Base-by-base conservation (phyloP, 2,797 vertebrate species). In the Pithecia hirsuta region DNA sequence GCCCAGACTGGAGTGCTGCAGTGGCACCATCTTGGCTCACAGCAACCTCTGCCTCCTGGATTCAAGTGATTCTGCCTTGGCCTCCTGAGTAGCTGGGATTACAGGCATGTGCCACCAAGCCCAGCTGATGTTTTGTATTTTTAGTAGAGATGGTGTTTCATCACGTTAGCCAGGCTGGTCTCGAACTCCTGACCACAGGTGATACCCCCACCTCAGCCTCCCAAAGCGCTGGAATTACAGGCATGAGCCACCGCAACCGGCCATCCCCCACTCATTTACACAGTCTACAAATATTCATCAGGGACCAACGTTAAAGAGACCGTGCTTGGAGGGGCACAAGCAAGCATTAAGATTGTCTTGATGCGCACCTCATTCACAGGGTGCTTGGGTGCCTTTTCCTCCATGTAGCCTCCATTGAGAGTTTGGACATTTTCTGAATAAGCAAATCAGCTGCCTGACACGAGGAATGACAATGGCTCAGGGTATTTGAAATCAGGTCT, bases 1-100 rank as follows among this genome's bases (percentile, higher is more conserved):
- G 61, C 15, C 61, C 30, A 67, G 17, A n/a, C 30, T 67, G 15
- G 7, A 67, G 7, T n/a, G 15, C 61, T 19, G 15, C 61, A 67
- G 1, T 67, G 30, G 61, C 7, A 8, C 0, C 7, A 67, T 4
- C 33, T 67, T 4, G 14, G 33, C 61, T 67, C 61, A 67, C 15
- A 19, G 33, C 61, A 67, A n/a, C 33, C 33, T 67, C 61, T 0
- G 1, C 15, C 15, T 4, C 61, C 61, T 0, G 1, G 7, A 17
- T 67, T 67, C 33, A 67, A 19, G 15, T 7, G 4, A 67, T 19
- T n/a, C 61, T 67, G 15, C 61, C 61, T 67, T 7, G 1, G 61
- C 61, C 30, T 67, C 61, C 15, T 0, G 0, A n/a, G 30, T 67
- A 67, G 33, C 61, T n/a, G 33, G 33, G 7, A 67, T 1, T n/a